These are phyloP conservation scores for Vireo altiloquus DNA, from an alignment of 2,113 vertebrate species.

Conservation along the genomic window DNA sequence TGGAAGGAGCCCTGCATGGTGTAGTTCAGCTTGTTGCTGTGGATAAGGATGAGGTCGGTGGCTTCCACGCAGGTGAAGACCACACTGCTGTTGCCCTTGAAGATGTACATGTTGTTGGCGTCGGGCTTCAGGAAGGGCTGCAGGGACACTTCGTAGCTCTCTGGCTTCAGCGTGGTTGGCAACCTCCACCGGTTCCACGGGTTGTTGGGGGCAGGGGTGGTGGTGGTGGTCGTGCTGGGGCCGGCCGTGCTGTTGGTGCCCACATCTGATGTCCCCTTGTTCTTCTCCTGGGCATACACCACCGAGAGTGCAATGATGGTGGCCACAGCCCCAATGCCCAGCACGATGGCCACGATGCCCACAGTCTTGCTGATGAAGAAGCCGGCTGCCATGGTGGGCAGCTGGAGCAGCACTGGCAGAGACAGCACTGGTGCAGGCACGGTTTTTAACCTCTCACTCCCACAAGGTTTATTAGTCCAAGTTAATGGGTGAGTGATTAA, in stretches of 20 bases:
- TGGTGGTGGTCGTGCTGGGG: background rate
- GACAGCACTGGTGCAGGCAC: background rate
- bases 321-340: conserved; percentile 63
- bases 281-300: conserved; percentile 81
- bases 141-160: conserved; percentile 78
- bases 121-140: conserved; percentile 76
- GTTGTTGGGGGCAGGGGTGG: background rate
- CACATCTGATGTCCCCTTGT: background rate
- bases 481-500: conserved; percentile 68
- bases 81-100: conserved; percentile 79
- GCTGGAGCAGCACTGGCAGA: rapidly evolving
- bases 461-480: background rate
- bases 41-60: conserved; percentile 86
- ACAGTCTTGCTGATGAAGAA: conserved; percentile 84
- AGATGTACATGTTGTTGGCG: conserved; percentile 69
- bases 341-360: conserved; percentile 69
- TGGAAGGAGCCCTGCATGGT: conserved; percentile 21
- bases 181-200: conserved; percentile 84
- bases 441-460: conserved; percentile 19
- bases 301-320: conserved; percentile 85
- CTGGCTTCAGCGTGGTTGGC: conserved; percentile 73
- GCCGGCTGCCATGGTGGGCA: conserved; percentile 81
- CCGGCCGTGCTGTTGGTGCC: rapidly evolving
- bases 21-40: conserved; percentile 87
- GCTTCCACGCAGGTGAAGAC: conserved; percentile 74